phyloP scores from a whole-genome alignment of 2,888 invertebrate genomes.

The Spodoptera exigua region DNA sequence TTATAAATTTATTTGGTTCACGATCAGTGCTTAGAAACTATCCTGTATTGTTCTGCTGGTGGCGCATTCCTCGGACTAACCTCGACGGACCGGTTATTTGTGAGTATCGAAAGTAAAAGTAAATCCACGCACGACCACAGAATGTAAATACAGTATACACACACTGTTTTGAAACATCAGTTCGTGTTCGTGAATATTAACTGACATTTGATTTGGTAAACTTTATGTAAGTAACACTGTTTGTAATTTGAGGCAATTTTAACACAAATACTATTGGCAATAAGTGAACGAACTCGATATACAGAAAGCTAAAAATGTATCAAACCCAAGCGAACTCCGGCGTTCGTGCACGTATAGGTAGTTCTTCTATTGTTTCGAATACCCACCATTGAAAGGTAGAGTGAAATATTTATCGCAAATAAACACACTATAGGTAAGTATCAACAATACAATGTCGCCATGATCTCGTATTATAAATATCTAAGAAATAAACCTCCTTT shows the following conservation, averaged over 20 bases:
- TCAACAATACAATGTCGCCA: neutral
- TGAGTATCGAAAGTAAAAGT: slow-evolving; percentile 79
- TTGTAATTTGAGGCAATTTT: slow-evolving; percentile 1
- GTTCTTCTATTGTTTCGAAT: no score
- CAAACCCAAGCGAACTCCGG: no score
- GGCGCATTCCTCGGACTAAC: slow-evolving; percentile 35
- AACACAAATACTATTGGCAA: neutral
- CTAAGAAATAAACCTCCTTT: slow-evolving; percentile 10
- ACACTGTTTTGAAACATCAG: slow-evolving; percentile 24
- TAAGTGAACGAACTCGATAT: no score
- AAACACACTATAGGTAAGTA: neutral
- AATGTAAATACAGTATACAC: slow-evolving; percentile 42
- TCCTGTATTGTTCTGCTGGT: slow-evolving; percentile 51
- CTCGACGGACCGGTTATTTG: slow-evolving; percentile 68
- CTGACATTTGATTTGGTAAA: slow-evolving; percentile 35
- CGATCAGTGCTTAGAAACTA: slow-evolving; percentile 60
- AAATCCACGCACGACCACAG: slow-evolving; percentile 37
- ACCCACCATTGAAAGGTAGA: no score
- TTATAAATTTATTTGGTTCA: slow-evolving; percentile 60
- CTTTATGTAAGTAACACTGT: slow-evolving; percentile 8
- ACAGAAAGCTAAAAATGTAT: no score
- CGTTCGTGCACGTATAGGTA: no score
- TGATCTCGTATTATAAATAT: slow-evolving; percentile 7
- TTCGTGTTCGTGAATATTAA: slow-evolving; percentile 25
- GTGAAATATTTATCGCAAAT: no score